Conservation (phyloP, 1,140 invertebrate species). For the Drosophila willistoni region DNA sequence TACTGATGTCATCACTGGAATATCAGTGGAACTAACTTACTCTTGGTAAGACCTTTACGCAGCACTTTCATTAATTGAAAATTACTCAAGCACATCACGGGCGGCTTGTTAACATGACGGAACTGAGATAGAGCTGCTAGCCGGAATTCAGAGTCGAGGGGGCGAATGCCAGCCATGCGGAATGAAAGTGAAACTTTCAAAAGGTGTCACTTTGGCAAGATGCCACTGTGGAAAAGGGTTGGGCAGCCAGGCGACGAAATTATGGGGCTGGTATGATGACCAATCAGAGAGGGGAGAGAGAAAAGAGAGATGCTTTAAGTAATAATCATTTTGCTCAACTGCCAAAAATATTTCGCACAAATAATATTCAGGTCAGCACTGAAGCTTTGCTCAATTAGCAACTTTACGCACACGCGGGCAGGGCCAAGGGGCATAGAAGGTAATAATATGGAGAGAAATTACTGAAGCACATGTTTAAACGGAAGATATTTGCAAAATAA, state of each 20-base stretch:
- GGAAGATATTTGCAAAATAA: not conserved
- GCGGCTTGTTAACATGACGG: slow-evolving; percentile 40
- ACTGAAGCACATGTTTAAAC: not conserved
- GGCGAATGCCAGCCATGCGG: slow-evolving; percentile 45
- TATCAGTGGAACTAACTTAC: not conserved
- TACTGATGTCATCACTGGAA: slow-evolving; percentile 60
- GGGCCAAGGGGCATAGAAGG: not conserved
- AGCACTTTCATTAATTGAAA: slow-evolving; percentile 81
- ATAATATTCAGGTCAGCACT: slow-evolving; percentile 50
- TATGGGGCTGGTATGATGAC: slow-evolving; percentile 29
- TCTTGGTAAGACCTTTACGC: not conserved
- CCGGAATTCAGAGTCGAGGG: slow-evolving; percentile 58
- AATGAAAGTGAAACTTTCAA: slow-evolving; percentile 79
- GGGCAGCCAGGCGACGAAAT: slow-evolving; percentile 21
- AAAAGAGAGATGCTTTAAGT: slow-evolving; percentile 43
- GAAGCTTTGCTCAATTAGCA: not conserved
- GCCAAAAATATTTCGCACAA: slow-evolving; percentile 47
- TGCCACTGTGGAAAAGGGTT: slow-evolving; percentile 48
- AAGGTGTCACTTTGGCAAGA: slow-evolving; percentile 73
- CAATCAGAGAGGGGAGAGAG: slow-evolving; percentile 5
- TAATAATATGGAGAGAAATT: not conserved
- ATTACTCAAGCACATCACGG: slow-evolving; percentile 68
- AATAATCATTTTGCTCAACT: slow-evolving; percentile 21
- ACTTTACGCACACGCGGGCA: not conserved
- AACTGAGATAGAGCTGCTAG: slow-evolving; percentile 29